These are phyloP conservation scores for Labeo catla DNA, from an alignment of 2,113 vertebrate genomes.

Conservation along the genomic window DNA sequence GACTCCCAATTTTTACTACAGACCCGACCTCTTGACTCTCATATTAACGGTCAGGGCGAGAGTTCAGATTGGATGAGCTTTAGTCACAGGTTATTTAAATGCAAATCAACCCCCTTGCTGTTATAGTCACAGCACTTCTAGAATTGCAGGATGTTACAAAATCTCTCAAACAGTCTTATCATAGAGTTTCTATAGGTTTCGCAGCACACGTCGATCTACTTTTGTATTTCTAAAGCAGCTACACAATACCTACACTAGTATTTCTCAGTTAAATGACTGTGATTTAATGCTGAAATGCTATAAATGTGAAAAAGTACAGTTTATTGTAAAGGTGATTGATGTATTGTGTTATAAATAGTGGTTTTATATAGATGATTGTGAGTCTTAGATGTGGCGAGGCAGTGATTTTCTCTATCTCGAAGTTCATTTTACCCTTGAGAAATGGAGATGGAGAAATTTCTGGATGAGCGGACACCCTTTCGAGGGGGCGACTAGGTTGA, in stretches of 20 bases:
- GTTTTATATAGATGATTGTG: not conserved
- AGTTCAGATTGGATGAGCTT: constrained; percentile 11
- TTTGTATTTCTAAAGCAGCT: not conserved
- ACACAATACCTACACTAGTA: not conserved
- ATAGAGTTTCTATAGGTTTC: not conserved
- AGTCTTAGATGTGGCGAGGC: not conserved
- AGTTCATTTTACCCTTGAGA: not conserved
- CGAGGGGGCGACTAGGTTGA: not conserved
- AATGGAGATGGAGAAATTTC: constrained; percentile 26
- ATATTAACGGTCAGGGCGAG: not conserved
- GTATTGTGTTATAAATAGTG: constrained; percentile 4
- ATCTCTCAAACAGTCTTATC: not conserved
- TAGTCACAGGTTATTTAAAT: constrained; percentile 37
- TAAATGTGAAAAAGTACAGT: not conserved
- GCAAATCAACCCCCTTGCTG: constrained; percentile 31
- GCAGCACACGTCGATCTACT: not conserved
- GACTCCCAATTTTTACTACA: constrained; percentile 2
- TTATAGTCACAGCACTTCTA: not conserved
- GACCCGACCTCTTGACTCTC: constrained; percentile 8
- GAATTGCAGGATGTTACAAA: not conserved
- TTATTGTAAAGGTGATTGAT: not conserved
- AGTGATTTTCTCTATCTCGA: not conserved
- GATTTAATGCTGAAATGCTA: not conserved
- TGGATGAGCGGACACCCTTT: constrained; percentile 25
- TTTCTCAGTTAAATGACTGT: not conserved